Evolutionary conservation across 2,797 vertebrate genomes (phyloP).

Genomic region (Tiaroga cobitis): DNA sequence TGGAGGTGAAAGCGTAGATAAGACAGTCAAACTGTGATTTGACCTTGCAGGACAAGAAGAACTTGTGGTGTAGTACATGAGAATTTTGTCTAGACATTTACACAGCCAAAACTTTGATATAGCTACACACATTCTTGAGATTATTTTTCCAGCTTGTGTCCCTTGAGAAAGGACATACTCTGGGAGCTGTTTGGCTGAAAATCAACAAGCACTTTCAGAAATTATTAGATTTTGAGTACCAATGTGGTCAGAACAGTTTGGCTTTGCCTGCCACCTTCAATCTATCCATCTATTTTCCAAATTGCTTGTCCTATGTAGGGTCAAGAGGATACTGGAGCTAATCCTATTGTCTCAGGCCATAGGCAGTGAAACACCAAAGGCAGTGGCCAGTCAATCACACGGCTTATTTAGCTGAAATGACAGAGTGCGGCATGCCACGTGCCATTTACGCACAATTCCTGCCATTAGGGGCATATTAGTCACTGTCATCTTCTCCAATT

Average conservation of each 20-base stretch:
- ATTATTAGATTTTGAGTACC: slow-evolving; percentile 68
- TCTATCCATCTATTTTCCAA: background rate
- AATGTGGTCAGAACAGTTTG: background rate
- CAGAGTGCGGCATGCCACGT: slow-evolving; percentile 1
- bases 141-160: slow-evolving; percentile 3
- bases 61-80: background rate
- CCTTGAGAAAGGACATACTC: background rate
- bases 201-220: slow-evolving; percentile 63
- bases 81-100: background rate
- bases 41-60: background rate
- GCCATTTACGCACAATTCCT: slow-evolving; percentile 25
- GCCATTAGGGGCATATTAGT: slow-evolving; percentile 34
- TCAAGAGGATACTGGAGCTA: background rate
- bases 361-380: background rate
- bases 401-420: slow-evolving; percentile 38
- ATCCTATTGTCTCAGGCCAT: background rate
- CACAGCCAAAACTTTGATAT: background rate
- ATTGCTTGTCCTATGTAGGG: background rate
- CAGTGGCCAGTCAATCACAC: background rate
- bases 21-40: background rate
- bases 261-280: background rate
- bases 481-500: slow-evolving; percentile 12
- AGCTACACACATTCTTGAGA: slow-evolving; percentile 55
- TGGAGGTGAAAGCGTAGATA: background rate
- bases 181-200: slow-evolving; percentile 61